phyloP scores from a whole-genome alignment of 2,888 invertebrate species.

The Thymelicus lineola region DNA sequence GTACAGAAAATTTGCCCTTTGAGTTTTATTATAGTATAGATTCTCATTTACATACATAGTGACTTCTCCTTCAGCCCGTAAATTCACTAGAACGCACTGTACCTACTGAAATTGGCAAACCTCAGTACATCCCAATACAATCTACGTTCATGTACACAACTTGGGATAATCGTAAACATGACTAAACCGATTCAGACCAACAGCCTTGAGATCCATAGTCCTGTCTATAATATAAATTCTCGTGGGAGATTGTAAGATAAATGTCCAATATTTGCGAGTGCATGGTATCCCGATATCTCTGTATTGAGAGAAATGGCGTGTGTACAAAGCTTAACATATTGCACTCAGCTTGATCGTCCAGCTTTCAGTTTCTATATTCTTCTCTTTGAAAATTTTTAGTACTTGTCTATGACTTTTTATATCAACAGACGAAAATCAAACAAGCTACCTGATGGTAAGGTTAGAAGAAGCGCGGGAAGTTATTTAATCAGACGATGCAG shows the following conservation, averaged over 20 bases:
- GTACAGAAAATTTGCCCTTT: no score
- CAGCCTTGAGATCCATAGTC: constrained; percentile 17
- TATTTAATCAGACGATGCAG: no score
- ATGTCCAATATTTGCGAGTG: constrained; percentile 31
- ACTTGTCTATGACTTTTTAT: not conserved
- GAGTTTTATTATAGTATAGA: no score
- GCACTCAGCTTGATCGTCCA: not conserved
- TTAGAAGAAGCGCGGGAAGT: no score
- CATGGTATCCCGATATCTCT: constrained; percentile 5
- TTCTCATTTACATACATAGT: not conserved
- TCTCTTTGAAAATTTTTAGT: not conserved
- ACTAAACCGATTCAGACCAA: constrained; percentile 13
- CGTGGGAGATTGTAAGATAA: constrained; percentile 17
- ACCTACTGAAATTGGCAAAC: constrained; percentile 21
- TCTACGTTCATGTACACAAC: constrained; percentile 11
- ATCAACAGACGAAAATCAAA: no score
- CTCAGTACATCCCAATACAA: constrained; percentile 12
- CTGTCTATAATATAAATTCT: constrained; percentile 16
- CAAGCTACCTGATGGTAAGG: no score
- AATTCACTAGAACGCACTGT: constrained; percentile 10
- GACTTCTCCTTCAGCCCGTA: not conserved
- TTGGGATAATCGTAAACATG: constrained; percentile 18
- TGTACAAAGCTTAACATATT: constrained; percentile 5
- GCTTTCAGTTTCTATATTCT: not conserved
- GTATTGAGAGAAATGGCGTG: constrained; percentile 10